These are phyloP conservation scores for Drymonia ruficornis DNA, from an alignment of 2,888 invertebrate genomes.

Conservation along the genomic window DNA sequence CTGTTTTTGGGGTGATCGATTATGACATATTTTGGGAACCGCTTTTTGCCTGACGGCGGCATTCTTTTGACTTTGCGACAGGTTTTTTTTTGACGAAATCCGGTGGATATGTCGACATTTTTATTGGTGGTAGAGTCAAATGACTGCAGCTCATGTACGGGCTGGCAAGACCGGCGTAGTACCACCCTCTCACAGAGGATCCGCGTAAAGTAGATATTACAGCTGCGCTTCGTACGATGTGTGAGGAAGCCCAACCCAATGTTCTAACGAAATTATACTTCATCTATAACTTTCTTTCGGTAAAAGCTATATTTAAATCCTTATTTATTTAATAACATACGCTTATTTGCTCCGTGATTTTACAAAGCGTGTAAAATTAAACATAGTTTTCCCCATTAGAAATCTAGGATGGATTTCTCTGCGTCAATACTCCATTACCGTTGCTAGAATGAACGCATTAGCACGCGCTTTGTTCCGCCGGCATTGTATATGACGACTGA, in stretches of 20 bases:
- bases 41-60: not conserved
- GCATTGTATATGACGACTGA: slow-evolving; percentile 13
- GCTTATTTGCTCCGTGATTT: slow-evolving; percentile 8
- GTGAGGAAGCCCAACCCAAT: too few species aligned
- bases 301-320: too few species aligned
- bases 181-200: too few species aligned
- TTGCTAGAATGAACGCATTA: slow-evolving; percentile 8
- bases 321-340: not conserved
- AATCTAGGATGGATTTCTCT: slow-evolving; percentile 46
- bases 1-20: not conserved
- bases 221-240: too few species aligned
- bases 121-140: too few species aligned
- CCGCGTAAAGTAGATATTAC: too few species aligned
- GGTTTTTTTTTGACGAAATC: not conserved
- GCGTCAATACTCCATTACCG: slow-evolving; percentile 35
- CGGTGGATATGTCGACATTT: not conserved
- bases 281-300: too few species aligned
- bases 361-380: slow-evolving; percentile 30
- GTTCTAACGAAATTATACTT: too few species aligned
- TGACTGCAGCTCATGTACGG: too few species aligned
- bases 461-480: not conserved
- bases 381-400: slow-evolving; percentile 43
- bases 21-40: not conserved
- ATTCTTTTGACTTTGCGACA: not conserved
- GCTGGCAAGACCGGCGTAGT: too few species aligned